phyloP scores from a whole-genome alignment of 2,888 invertebrate species.

The Bibio marci region DNA sequence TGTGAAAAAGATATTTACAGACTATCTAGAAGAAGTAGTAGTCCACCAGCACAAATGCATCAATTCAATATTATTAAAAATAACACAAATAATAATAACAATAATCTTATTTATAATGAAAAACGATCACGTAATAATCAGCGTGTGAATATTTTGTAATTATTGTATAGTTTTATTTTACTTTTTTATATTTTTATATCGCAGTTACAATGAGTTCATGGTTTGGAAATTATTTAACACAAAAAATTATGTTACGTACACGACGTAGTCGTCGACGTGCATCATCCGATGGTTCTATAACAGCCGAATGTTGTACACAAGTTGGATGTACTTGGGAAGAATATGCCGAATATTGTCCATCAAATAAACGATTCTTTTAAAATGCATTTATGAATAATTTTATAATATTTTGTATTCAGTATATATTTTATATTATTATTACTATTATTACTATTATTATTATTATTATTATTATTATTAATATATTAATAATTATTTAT shows the following conservation, averaged over 20 bases:
- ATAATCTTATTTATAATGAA: neutral
- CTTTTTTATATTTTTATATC: too few relatives aligned
- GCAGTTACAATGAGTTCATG: too few relatives aligned
- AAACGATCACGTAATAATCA: too few relatives aligned
- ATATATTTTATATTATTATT: too few relatives aligned
- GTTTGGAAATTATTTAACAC: neutral
- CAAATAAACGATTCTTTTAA: constrained; percentile 29
- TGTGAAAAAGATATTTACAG: constrained; percentile 45
- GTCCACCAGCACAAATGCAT: neutral
- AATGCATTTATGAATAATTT: too few relatives aligned
- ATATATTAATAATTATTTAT: too few relatives aligned
- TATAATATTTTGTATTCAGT: too few relatives aligned
- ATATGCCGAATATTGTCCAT: constrained; percentile 45
- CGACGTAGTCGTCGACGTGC: constrained; percentile 19
- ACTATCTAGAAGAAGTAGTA: constrained; percentile 29
- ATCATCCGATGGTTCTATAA: constrained; percentile 29
- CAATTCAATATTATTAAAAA: neutral
- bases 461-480: too few relatives aligned
- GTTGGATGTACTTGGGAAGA: constrained; percentile 45
- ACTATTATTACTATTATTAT: too few relatives aligned
- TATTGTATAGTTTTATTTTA: too few relatives aligned
- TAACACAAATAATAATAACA: too few relatives aligned
- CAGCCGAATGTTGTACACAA: constrained; percentile 40
- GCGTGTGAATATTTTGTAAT: too few relatives aligned
- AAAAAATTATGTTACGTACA: constrained; percentile 16